A percentile compares a stretch with the other conserved stretches of the same genome.
Conservation (phyloP, 2,113 vertebrate genomes). For the Lasiurus cinereus region DNA sequence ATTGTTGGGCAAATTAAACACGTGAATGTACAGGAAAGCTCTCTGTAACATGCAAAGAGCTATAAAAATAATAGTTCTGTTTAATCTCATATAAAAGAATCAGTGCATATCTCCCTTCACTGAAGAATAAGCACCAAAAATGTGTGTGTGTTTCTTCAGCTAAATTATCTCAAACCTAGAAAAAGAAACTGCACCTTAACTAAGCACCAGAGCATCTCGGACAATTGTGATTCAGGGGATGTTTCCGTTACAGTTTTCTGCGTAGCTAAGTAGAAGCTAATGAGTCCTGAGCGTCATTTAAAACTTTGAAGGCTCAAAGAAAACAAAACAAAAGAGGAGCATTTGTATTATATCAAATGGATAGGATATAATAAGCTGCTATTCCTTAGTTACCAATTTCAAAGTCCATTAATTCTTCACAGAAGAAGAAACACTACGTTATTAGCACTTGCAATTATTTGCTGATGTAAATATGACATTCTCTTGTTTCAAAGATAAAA, state of each 20-base stretch:
- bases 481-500: conserved; percentile 66
- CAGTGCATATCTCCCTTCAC: conserved; percentile 57
- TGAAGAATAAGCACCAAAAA: conserved; percentile 78
- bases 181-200: conserved; percentile 78
- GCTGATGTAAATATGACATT: conserved; percentile 60
- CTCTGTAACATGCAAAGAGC: conserved; percentile 70
- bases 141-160: conserved; percentile 70
- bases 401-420: conserved; percentile 75
- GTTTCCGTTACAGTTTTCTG: conserved; percentile 55
- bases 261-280: conserved; percentile 53
- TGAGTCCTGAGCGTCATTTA: conserved; percentile 62
- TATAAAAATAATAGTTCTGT: conserved; percentile 71
- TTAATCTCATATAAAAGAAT: conserved; percentile 77
- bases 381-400: conserved; percentile 22
- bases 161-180: conserved; percentile 61
- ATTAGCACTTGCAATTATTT: conserved; percentile 51
- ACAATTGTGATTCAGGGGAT: conserved; percentile 26
- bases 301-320: conserved; percentile 59
- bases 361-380: conserved; percentile 5
- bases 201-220: conserved; percentile 71
- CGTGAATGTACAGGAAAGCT: conserved; percentile 68
- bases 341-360: neutral
- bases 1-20: conserved; percentile 53
- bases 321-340: conserved; percentile 26
- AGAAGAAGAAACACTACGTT: conserved; percentile 72